Conservation (phyloP, 2,888 invertebrate genomes). For the Flexamia atlantica region DNA sequence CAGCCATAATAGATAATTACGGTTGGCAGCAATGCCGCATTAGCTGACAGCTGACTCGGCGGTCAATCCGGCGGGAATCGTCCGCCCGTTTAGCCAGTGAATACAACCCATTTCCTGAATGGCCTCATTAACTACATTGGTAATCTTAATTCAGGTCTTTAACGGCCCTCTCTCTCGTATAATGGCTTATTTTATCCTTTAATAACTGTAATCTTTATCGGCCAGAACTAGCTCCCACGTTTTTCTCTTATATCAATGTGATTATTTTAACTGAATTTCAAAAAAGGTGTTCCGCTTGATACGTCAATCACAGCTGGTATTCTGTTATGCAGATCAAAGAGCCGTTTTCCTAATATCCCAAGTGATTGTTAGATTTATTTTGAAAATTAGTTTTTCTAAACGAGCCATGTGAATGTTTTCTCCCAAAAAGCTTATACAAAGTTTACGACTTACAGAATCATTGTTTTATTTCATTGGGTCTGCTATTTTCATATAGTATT, state of each 20-base stretch:
- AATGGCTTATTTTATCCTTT: slow-evolving; percentile 46
- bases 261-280: slow-evolving; percentile 43
- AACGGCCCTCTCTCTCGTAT: background rate
- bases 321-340: too few species aligned
- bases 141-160: slow-evolving; percentile 27
- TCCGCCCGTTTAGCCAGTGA: slow-evolving; percentile 10
- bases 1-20: background rate
- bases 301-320: background rate
- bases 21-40: slow-evolving; percentile 7
- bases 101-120: slow-evolving; percentile 20
- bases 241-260: slow-evolving; percentile 27
- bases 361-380: too few species aligned
- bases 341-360: too few species aligned
- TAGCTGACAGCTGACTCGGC: background rate
- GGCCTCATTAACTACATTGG: slow-evolving; percentile 28
- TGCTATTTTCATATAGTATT: too few species aligned
- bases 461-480: too few species aligned
- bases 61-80: background rate
- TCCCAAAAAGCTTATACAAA: too few species aligned
- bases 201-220: slow-evolving; percentile 28
- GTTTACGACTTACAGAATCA: too few species aligned
- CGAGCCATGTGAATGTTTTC: too few species aligned
- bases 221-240: slow-evolving; percentile 29
- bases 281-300: slow-evolving; percentile 5
- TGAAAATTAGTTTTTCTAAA: too few species aligned